These are phyloP conservation scores for Falco rusticolus DNA, from an alignment of 2,797 vertebrate species.

Conservation along the genomic window DNA sequence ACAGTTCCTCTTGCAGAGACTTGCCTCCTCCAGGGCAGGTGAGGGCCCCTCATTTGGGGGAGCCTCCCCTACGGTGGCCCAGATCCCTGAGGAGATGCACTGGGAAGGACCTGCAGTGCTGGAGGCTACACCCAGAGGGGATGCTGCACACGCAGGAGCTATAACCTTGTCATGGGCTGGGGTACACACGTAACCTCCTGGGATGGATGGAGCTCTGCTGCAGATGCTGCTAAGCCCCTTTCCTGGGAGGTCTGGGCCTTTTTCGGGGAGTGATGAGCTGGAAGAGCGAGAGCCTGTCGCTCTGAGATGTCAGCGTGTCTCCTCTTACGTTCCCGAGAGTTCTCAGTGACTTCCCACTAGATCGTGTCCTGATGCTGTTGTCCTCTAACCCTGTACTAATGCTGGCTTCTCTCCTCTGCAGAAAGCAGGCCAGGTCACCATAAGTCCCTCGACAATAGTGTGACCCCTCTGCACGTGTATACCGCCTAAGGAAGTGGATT, in stretches of 20 bases:
- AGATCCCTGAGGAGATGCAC: not conserved
- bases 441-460: constrained; percentile 82
- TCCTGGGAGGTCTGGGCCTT: not conserved
- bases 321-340: not conserved
- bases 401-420: constrained; percentile 75
- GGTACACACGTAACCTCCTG: not conserved
- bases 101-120: not conserved
- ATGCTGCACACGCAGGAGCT: not conserved
- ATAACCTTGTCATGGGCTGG: not conserved
- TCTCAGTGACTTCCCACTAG: not conserved
- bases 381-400: constrained; percentile 65
- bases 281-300: not conserved
- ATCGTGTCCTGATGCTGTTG: not conserved
- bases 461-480: constrained; percentile 69
- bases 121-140: not conserved
- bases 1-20: not conserved
- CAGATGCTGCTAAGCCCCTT: not conserved
- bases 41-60: not conserved
- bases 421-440: constrained; percentile 79
- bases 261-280: not conserved
- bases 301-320: not conserved
- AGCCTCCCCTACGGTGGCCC: not conserved
- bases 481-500: constrained; percentile 74
- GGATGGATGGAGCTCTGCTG: not conserved
- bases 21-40: fast-evolving